Base-by-base conservation (phyloP, 2,113 vertebrate genomes). In the Tetrax tetrax region DNA sequence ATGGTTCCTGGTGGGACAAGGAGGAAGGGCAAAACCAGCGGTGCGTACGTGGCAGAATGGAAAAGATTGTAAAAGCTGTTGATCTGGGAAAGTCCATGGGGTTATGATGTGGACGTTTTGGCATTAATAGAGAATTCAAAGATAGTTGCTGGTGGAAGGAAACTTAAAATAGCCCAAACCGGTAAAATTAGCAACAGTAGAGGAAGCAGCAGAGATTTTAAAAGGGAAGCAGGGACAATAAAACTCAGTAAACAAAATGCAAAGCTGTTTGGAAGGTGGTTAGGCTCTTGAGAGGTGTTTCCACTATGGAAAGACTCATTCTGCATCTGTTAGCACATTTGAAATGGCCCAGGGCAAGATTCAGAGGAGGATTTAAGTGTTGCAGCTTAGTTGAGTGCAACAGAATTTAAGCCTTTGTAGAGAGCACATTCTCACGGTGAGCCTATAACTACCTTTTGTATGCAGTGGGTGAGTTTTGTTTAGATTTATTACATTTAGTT, bases 121-220 rank as follows among this genome's bases (percentile, higher is more conserved):
- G 59, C 38, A 35, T 91, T 85, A 90, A 69, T 22, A 29, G 70
- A 54, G 66, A 74, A 88, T 50, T 94, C 78, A 63, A 78, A 92
- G 75, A 43, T 18, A 50, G 45, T 56, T 57, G 48, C 66, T 90
- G 81, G n/a, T 0, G 0, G 63, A 80, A 88, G 61, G 37, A 82
- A 93, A 93, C 50, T 93, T 83, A 82, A 89, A 96, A 91, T 79
- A 84, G 77, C 84, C 78, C 91, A 72, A 91, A 89, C 45, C 3
- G 74, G 94, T 94, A 77, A 94, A 95, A 96, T 96, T 92, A 96
- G 83, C 66, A 65, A 25, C 69, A 96, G 83, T 7, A 72, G 75
- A 63, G 61, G 78, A 94, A 94, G 90, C 95, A 95, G 74, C 65
- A 54, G 84, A 87, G 90, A n/a, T 83, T 93, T 87, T 47, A 41